Percentiles rank a stretch among this genome's conserved stretches.
Evolutionary conservation across 2,888 invertebrate genomes (phyloP).

Genomic region (Anthophora plumipes): DNA sequence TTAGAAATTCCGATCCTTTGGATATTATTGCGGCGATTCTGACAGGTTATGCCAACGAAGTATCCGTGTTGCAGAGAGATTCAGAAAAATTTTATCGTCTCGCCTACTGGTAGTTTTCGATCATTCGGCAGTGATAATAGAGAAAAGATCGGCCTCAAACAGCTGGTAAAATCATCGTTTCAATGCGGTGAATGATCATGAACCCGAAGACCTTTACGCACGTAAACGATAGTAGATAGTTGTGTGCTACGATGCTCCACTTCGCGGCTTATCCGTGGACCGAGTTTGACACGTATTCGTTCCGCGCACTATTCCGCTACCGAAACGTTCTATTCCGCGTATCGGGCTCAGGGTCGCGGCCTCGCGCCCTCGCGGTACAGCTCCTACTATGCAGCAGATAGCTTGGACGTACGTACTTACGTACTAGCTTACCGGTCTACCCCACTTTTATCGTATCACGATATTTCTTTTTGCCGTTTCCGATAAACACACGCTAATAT

Average conservation of each 20-base stretch:
- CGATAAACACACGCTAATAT: constrained; percentile 31
- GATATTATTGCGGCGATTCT: neutral
- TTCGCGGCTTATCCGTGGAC: constrained; percentile 47
- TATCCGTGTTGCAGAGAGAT: neutral
- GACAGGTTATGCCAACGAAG: constrained; percentile 43
- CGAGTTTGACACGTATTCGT: constrained; percentile 60
- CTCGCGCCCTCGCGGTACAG: constrained; percentile 69
- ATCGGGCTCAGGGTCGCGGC: constrained; percentile 76
- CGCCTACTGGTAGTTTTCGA: constrained; percentile 31
- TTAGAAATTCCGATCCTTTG: neutral
- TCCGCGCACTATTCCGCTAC: constrained; percentile 56
- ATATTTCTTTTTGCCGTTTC: constrained; percentile 22
- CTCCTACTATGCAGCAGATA: constrained; percentile 41
- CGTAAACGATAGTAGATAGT: constrained; percentile 60
- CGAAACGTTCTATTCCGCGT: constrained; percentile 63
- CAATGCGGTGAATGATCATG: constrained; percentile 59
- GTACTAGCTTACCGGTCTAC: neutral
- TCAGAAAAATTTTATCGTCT: neutral
- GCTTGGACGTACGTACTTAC: neutral
- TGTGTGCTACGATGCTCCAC: constrained; percentile 44
- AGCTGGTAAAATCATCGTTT: constrained; percentile 63
- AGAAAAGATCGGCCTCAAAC: constrained; percentile 53
- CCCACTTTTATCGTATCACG: constrained; percentile 33
- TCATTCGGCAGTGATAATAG: constrained; percentile 43
- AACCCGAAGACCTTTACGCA: constrained; percentile 68